Conservation (phyloP, 2,888 invertebrate genomes). For the Apocheima hispidaria region DNA sequence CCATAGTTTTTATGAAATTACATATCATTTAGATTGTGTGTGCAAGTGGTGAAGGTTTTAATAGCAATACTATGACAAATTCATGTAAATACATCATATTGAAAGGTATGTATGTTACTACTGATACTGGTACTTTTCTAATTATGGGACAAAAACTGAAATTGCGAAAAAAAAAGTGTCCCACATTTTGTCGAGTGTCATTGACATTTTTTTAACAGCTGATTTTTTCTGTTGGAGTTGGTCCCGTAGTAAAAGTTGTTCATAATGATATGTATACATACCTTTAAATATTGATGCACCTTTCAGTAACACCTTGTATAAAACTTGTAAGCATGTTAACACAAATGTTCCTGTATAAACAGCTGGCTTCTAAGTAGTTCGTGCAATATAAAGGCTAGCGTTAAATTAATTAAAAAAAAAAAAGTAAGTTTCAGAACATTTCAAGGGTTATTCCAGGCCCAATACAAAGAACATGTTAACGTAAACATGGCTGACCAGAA, state of each 20-base stretch:
- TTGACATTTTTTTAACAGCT: too few species aligned
- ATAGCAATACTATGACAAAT: conserved; percentile 14
- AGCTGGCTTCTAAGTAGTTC: conserved; percentile 18
- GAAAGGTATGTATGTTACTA: conserved; percentile 33
- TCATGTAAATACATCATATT: conserved; percentile 20
- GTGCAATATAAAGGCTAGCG: conserved; percentile 27
- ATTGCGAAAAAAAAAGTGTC: too few species aligned
- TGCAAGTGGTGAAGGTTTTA: conserved; percentile 11
- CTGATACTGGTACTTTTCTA: conserved; percentile 10
- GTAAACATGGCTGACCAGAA: conserved; percentile 24
- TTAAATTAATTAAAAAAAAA: conserved; percentile 18
- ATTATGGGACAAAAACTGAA: too few species aligned
- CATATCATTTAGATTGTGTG: conserved; percentile 5
- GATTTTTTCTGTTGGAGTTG: too few species aligned
- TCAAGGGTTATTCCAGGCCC: conserved; percentile 33
- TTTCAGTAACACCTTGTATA: too few species aligned
- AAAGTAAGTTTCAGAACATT: conserved; percentile 8
- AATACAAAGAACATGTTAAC: conserved; percentile 34
- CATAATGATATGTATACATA: too few species aligned
- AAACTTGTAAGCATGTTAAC: too few species aligned
- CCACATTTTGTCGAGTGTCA: too few species aligned
- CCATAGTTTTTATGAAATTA: neutral
- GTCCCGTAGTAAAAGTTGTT: too few species aligned
- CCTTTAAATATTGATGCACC: too few species aligned
- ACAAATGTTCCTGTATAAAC: too few species aligned